Evolutionary conservation across 1,140 invertebrate genomes (phyloP).

Genomic region (Cepaea nemoralis): DNA sequence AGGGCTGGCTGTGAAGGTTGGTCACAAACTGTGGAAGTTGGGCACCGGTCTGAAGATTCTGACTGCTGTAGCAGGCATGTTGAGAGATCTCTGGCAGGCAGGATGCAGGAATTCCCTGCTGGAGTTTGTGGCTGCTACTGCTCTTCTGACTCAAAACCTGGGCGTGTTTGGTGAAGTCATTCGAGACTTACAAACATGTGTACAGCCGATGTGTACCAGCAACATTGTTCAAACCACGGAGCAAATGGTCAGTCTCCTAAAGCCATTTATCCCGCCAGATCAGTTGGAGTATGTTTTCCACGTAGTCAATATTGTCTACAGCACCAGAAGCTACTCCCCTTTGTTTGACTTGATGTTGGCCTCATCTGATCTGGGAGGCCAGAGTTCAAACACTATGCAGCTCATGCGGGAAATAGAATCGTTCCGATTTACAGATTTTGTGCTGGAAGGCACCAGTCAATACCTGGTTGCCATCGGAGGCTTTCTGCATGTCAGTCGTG

Average conservation of each 20-base stretch:
- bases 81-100: constrained; percentile 26
- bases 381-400: not conserved
- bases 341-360: constrained; percentile 23
- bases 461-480: constrained; percentile 25
- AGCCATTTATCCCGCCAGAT: not conserved
- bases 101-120: constrained; percentile 22
- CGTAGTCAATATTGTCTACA: constrained; percentile 15
- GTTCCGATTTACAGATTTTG: constrained; percentile 21
- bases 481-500: constrained; percentile 32
- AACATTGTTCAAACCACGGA: not conserved
- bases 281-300: not conserved
- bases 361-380: not conserved
- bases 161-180: constrained; percentile 24
- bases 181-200: constrained; percentile 6
- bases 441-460: not conserved
- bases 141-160: not conserved
- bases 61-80: not conserved
- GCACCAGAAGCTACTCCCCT: constrained; percentile 5
- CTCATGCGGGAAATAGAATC: constrained; percentile 20
- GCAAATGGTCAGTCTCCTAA: not conserved
- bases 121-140: constrained; percentile 8
- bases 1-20: not conserved
- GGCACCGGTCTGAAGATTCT: constrained; percentile 33
- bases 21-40: constrained; percentile 31
- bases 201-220: not conserved